phyloP scores from a whole-genome alignment of 1,140 invertebrate species.

The Arion vulgaris region DNA sequence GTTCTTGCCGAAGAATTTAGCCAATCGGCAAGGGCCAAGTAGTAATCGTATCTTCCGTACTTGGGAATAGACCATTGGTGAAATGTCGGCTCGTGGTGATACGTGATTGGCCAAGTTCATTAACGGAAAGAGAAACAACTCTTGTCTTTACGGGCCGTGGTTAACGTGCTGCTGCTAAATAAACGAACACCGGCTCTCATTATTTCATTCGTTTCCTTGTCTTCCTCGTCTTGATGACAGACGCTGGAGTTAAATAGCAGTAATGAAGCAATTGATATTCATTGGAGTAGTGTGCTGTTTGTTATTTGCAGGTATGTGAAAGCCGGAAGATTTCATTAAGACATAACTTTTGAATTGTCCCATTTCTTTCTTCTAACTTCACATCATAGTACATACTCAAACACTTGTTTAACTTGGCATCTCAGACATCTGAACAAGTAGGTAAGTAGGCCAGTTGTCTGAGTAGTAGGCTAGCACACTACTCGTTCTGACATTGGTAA shows the following conservation, averaged over 20 bases:
- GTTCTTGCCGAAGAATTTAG: no score
- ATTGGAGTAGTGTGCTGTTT: conserved; percentile 38
- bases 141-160: not conserved
- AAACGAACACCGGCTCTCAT: not conserved
- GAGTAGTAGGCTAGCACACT: no score
- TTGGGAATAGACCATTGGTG: conserved; percentile 31
- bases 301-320: conserved; percentile 25
- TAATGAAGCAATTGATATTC: conserved; percentile 27
- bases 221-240: conserved; percentile 15
- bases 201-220: not conserved
- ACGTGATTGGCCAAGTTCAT: conserved; percentile 9
- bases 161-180: conserved; percentile 23
- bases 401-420: no score
- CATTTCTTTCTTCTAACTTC: no score
- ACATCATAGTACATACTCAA: no score
- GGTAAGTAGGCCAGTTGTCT: no score
- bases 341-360: no score
- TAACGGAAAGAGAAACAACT: conserved; percentile 26
- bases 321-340: no score
- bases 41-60: conserved; percentile 18
- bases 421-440: no score
- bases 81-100: conserved; percentile 21
- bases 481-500: no score
- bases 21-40: conserved; percentile 32
- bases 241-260: conserved; percentile 18